Conservation (phyloP, 1,140 invertebrate species). For the Drosophila pseudoananassae region DNA sequence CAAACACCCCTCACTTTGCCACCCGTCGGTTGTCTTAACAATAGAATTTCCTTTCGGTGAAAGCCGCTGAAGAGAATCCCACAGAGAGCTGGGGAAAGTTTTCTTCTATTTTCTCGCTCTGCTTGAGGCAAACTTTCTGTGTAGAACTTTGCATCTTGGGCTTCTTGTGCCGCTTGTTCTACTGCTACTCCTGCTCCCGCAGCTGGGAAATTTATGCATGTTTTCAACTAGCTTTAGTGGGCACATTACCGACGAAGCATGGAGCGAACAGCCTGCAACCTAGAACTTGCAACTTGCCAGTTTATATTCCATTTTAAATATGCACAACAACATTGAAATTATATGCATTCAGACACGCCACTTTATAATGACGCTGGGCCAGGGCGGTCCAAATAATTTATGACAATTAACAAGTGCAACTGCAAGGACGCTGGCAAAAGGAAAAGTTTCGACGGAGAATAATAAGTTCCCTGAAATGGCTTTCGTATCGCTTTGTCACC, state of each 20-base stretch:
- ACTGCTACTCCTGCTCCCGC: conserved; percentile 1
- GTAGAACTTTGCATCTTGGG: conserved; percentile 53
- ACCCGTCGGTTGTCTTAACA: conserved; percentile 11
- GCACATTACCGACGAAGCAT: conserved; percentile 35
- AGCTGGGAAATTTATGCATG: conserved; percentile 68
- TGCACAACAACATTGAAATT: conserved; percentile 67
- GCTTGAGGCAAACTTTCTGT: conserved; percentile 58
- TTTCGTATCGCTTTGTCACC: conserved; percentile 44
- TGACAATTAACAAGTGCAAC: conserved; percentile 69
- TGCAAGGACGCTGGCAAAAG: conserved; percentile 29
- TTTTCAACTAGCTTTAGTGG: conserved; percentile 70
- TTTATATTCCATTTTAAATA: conserved; percentile 70
- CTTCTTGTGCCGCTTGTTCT: conserved; percentile 18
- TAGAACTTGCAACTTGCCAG: conserved; percentile 34
- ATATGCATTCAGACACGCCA: conserved; percentile 44
- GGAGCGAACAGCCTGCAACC: conserved; percentile 12
- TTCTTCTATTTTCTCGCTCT: conserved; percentile 46
- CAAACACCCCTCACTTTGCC: neutral
- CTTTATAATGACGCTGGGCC: conserved; percentile 33
- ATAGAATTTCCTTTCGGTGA: conserved; percentile 9
- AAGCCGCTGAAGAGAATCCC: conserved; percentile 18
- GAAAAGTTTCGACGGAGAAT: conserved; percentile 31
- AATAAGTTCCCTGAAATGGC: conserved; percentile 35
- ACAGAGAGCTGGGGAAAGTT: conserved; percentile 45
- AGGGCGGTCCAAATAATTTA: conserved; percentile 58